Conservation (phyloP, 2,888 invertebrate species). For the Encarsia formosa region DNA sequence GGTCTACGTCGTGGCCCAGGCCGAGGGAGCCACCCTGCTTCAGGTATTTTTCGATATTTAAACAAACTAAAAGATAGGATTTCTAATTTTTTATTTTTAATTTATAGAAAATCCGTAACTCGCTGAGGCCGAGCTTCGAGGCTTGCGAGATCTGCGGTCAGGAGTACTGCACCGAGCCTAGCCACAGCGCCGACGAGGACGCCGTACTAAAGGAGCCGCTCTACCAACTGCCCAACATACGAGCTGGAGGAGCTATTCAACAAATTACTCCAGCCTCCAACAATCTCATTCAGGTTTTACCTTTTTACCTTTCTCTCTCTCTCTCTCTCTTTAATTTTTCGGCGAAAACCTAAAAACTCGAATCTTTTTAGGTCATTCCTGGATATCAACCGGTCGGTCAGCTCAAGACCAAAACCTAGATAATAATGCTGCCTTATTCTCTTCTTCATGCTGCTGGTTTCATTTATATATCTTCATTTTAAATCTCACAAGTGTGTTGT, state of each 20-base stretch:
- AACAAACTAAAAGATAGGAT: not conserved
- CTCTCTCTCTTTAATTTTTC: too few relatives aligned
- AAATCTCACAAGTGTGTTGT: too few relatives aligned
- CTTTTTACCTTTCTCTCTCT: too few relatives aligned
- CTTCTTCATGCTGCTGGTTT: too few relatives aligned
- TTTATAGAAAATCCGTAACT: conserved; percentile 71
- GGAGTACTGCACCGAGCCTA: conserved; percentile 60
- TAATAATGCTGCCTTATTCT: too few relatives aligned
- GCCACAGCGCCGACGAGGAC: conserved; percentile 55
- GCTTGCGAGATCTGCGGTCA: conserved; percentile 73
- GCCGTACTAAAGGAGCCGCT: conserved; percentile 55
- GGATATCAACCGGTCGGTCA: too few relatives aligned
- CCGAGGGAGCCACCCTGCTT: conserved; percentile 67
- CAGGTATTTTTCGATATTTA: conserved; percentile 57
- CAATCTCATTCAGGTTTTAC: conserved; percentile 41
- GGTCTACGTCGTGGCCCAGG: conserved; percentile 64
- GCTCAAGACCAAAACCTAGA: too few relatives aligned
- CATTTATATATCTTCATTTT: too few relatives aligned
- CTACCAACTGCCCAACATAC: conserved; percentile 52
- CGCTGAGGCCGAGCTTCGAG: conserved; percentile 71
- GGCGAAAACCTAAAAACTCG: too few relatives aligned
- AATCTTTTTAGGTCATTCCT: too few relatives aligned
- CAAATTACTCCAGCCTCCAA: too few relatives aligned
- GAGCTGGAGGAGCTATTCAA: too few relatives aligned
- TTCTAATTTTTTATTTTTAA: conserved; percentile 24